Conservation (phyloP, 2,888 invertebrate species). For the Tachina lurida region DNA sequence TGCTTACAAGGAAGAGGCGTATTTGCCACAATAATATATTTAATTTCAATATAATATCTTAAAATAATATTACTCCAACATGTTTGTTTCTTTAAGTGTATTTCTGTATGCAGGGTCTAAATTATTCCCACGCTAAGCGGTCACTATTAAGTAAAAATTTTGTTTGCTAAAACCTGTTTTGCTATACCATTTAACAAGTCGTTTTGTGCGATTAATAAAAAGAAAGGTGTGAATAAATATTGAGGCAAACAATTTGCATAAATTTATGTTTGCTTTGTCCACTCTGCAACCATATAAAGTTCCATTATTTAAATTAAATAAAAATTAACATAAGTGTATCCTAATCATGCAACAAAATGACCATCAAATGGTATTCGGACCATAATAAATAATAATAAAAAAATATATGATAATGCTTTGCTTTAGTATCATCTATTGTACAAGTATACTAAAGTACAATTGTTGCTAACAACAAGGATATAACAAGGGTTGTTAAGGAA, state of each 20-base stretch:
- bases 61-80: neutral
- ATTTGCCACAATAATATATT: too few species aligned
- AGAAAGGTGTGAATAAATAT: constrained; percentile 70
- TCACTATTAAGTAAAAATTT: neutral
- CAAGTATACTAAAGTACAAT: neutral
- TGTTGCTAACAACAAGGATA: constrained; percentile 17
- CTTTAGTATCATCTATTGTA: constrained; percentile 7
- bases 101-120: neutral
- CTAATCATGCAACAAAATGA: constrained; percentile 41
- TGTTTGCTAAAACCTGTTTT: constrained; percentile 25
- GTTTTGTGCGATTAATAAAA: neutral
- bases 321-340: neutral
- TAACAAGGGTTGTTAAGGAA: constrained; percentile 61
- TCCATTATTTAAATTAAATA: constrained; percentile 32
- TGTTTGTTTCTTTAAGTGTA: neutral
- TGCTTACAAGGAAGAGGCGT: too few species aligned
- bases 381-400: constrained; percentile 7
- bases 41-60: neutral
- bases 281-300: constrained; percentile 35
- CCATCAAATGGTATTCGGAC: constrained; percentile 40
- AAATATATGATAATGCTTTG: constrained; percentile 20
- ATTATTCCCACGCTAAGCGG: constrained; percentile 8
- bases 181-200: too few species aligned
- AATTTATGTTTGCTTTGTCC: constrained; percentile 8
- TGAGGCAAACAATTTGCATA: constrained; percentile 69